phyloP scores from a whole-genome alignment of 1,140 invertebrate genomes.

The Pantala flavescens region DNA sequence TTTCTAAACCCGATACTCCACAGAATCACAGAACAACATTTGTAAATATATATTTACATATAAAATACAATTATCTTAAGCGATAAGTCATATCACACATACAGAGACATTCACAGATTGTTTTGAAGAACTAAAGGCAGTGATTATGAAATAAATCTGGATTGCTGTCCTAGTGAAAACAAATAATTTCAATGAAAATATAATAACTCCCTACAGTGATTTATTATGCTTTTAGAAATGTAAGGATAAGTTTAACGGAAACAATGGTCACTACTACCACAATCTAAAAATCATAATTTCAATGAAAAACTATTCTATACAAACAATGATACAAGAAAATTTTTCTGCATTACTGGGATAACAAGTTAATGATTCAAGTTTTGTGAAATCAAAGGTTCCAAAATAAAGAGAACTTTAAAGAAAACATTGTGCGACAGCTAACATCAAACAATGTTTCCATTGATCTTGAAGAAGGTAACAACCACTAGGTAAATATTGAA shows the following conservation, averaged over 20 bases:
- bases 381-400: no score
- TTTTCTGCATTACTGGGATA: no score
- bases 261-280: no score
- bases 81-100: neutral
- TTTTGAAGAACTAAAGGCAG: neutral
- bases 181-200: no score
- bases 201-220: no score
- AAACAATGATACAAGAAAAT: no score
- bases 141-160: neutral
- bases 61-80: neutral
- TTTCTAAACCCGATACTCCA: neutral
- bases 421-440: neutral
- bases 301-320: no score
- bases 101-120: neutral
- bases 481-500: neutral
- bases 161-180: neutral
- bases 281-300: no score
- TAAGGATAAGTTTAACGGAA: no score
- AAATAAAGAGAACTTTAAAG: no score
- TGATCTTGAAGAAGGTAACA: neutral
- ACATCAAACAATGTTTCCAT: neutral
- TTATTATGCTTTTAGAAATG: no score
- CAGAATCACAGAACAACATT: conserved; percentile 6
- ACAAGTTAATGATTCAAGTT: no score
- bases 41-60: neutral